phyloP scores from a whole-genome alignment of 2,888 invertebrate genomes.

The Icerya purchasi region DNA sequence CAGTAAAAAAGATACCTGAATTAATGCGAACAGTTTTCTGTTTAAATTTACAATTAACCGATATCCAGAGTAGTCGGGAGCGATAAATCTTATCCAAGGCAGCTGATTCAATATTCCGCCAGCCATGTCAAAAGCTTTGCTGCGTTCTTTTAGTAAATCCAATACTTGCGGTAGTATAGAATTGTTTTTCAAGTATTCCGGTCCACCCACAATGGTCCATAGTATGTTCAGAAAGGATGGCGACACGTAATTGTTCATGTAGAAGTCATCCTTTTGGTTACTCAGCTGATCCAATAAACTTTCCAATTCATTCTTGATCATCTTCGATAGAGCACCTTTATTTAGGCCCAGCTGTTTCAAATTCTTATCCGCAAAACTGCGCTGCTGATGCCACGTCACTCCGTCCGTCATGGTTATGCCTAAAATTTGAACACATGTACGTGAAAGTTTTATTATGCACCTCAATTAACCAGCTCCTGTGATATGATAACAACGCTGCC shows the following conservation, averaged over 20 bases:
- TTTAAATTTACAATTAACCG: conserved; percentile 35
- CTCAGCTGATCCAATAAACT: conserved; percentile 4
- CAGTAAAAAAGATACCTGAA: conserved; percentile 31
- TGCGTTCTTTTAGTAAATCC: conserved; percentile 28
- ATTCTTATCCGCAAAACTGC: conserved; percentile 32
- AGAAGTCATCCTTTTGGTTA: conserved; percentile 2
- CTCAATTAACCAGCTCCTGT: no score
- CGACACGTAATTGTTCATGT: conserved; percentile 4
- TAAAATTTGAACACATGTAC: no score
- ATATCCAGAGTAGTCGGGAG: conserved; percentile 38
- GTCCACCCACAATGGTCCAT: conserved; percentile 36
- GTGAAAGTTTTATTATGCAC: no score
- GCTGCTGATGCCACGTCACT: conserved; percentile 33
- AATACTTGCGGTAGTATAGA: conserved; percentile 27
- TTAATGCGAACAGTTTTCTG: conserved; percentile 30
- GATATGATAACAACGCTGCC: no score
- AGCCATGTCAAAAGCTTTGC: conserved; percentile 34
- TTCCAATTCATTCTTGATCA: conserved; percentile 33
- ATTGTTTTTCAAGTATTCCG: conserved; percentile 28
- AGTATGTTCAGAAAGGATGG: conserved; percentile 36
- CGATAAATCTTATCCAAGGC: conserved; percentile 39
- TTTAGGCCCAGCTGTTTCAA: conserved; percentile 35
- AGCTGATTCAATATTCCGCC: conserved; percentile 36
- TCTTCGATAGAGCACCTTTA: conserved; percentile 30
- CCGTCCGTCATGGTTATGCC: conserved; percentile 40